A percentile compares a stretch with the other conserved stretches of the same genome.
phyloP scores from a whole-genome alignment of 2,797 vertebrate species.

The Pteropus rufus region DNA sequence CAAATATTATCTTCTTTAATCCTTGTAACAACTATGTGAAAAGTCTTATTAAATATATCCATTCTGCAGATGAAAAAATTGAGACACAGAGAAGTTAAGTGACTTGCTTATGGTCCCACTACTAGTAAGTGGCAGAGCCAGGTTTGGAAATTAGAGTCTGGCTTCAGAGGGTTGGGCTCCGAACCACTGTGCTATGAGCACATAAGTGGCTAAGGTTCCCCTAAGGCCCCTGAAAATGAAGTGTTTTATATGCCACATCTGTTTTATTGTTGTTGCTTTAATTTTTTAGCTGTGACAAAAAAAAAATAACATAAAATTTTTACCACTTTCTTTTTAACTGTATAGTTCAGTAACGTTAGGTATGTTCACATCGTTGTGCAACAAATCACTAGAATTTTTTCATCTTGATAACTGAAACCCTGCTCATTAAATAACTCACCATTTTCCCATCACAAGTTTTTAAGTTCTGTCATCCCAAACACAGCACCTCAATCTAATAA shows the following conservation, averaged over 20 bases:
- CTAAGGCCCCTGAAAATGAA: background rate
- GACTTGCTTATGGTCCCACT: background rate
- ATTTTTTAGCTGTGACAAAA: background rate
- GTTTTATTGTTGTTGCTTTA: background rate
- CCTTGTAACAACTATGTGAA: background rate
- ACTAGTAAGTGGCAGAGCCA: background rate
- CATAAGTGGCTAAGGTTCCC: background rate
- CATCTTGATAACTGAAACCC: background rate
- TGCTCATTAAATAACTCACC: background rate
- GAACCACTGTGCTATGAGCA: background rate
- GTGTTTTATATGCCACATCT: background rate
- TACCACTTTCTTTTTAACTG: background rate
- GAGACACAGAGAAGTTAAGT: background rate
- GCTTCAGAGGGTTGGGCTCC: background rate
- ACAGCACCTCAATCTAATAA: background rate
- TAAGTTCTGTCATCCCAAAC: background rate
- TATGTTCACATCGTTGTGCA: background rate
- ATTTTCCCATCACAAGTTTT: background rate
- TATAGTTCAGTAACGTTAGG: background rate
- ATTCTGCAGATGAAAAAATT: background rate
- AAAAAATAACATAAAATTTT: background rate
- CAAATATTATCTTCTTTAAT: background rate
- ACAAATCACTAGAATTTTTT: background rate
- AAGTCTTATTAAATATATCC: background rate
- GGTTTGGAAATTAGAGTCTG: background rate